Evolutionary conservation across 2,888 invertebrate species (phyloP).

Genomic region (Steinernema hermaphroditum): DNA sequence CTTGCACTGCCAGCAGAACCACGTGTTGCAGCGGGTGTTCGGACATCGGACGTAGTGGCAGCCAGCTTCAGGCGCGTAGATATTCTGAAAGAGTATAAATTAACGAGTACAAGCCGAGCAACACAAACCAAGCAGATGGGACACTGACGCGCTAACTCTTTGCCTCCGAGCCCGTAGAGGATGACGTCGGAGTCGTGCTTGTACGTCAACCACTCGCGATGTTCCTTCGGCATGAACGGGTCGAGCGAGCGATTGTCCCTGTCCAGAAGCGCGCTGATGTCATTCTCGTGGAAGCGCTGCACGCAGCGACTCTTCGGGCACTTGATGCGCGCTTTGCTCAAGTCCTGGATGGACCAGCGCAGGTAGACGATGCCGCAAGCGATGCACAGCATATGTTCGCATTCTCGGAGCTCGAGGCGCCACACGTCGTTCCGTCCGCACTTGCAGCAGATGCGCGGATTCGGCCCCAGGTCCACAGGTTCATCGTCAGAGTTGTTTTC

Average conservation of each 20-base stretch:
- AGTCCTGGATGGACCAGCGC: constrained; percentile 32
- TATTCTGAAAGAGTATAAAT: constrained; percentile 34
- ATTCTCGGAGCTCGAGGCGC: constrained; percentile 30
- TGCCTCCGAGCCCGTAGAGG: constrained; percentile 32
- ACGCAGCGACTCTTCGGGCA: constrained; percentile 31
- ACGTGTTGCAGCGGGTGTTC: constrained; percentile 34
- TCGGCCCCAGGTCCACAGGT: too few relatives aligned
- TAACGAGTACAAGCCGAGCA: not conserved
- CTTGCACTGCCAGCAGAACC: constrained; percentile 35
- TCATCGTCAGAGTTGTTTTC: too few relatives aligned
- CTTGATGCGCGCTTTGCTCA: constrained; percentile 36
- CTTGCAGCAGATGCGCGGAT: constrained; percentile 11
- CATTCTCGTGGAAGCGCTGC: constrained; percentile 34
- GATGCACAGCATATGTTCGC: constrained; percentile 29
- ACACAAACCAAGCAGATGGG: constrained; percentile 34
- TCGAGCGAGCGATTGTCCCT: not conserved
- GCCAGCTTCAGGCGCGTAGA: constrained; percentile 37
- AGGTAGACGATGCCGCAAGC: constrained; percentile 29
- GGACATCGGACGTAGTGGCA: constrained; percentile 42
- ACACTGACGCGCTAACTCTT: constrained; percentile 23
- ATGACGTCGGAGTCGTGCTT: constrained; percentile 35
- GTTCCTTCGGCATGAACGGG: not conserved
- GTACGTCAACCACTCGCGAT: constrained; percentile 33
- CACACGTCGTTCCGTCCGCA: constrained; percentile 29
- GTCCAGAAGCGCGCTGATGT: constrained; percentile 33